Percentiles rank a stretch among this genome's conserved stretches.
phyloP scores from a whole-genome alignment of 1,140 invertebrate species.

The Sitodiplosis mosellana region DNA sequence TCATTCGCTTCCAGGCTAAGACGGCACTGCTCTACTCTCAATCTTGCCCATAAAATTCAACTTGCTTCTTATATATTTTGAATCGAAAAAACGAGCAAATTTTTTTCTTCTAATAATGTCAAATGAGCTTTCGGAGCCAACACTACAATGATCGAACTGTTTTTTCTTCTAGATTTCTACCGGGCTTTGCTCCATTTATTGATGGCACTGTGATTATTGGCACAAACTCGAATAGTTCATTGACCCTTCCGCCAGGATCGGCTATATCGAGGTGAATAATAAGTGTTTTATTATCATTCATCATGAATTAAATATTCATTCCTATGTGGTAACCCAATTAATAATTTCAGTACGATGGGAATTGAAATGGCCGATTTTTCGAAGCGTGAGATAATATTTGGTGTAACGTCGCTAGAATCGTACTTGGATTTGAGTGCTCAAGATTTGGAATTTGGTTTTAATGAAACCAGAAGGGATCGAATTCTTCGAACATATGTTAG shows the following conservation, averaged over 20 bases:
- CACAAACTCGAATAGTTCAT: constrained; percentile 10
- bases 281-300: neutral
- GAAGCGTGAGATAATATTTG: constrained; percentile 57
- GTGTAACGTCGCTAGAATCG: constrained; percentile 54
- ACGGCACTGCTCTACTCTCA: too few relatives aligned
- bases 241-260: constrained; percentile 20
- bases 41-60: too few relatives aligned
- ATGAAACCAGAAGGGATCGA: constrained; percentile 63
- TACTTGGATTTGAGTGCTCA: constrained; percentile 57
- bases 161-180: constrained; percentile 39
- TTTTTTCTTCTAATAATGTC: neutral
- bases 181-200: constrained; percentile 75
- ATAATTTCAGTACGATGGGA: constrained; percentile 33
- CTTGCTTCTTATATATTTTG: too few relatives aligned
- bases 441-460: constrained; percentile 67
- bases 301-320: neutral
- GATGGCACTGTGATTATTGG: constrained; percentile 55
- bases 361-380: constrained; percentile 67
- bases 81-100: neutral
- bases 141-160: neutral
- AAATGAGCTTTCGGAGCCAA: neutral
- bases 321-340: neutral
- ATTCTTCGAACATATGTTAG: constrained; percentile 73
- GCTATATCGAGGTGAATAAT: constrained; percentile 21
- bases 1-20: too few relatives aligned